These are phyloP conservation scores for Asteroscopus sphinx DNA, from an alignment of 2,888 invertebrate genomes.

Conservation along the genomic window DNA sequence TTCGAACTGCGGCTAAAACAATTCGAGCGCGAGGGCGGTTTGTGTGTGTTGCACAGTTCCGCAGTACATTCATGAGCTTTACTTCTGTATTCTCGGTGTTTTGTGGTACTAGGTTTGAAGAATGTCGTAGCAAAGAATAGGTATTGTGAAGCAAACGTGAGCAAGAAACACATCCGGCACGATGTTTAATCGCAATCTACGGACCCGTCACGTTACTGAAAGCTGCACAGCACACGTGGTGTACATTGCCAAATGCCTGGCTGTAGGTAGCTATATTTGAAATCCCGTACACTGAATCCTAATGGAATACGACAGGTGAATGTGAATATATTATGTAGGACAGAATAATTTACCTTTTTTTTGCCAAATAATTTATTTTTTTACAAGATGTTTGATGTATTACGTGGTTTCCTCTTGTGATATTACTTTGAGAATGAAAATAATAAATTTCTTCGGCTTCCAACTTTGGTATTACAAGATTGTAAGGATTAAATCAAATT, in stretches of 20 bases:
- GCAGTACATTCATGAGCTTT: no score
- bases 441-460: no score
- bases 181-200: conserved; percentile 33
- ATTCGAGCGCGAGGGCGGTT: no score
- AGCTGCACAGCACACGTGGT: conserved; percentile 27
- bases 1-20: no score
- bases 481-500: no score
- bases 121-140: not conserved
- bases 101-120: not conserved
- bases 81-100: no score
- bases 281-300: conserved; percentile 26
- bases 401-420: no score
- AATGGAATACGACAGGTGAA: conserved; percentile 49
- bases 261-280: conserved; percentile 4
- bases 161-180: conserved; percentile 10
- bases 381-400: not conserved
- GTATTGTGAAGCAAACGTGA: conserved; percentile 14
- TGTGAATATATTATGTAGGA: conserved; percentile 30
- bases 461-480: no score
- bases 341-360: conserved; percentile 3
- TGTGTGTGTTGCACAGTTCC: no score
- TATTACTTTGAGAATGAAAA: no score
- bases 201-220: conserved; percentile 36
- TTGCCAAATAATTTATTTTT: not conserved
- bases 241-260: conserved; percentile 8